Base-by-base conservation (phyloP, 2,888 invertebrate genomes). In the Apamea anceps region DNA sequence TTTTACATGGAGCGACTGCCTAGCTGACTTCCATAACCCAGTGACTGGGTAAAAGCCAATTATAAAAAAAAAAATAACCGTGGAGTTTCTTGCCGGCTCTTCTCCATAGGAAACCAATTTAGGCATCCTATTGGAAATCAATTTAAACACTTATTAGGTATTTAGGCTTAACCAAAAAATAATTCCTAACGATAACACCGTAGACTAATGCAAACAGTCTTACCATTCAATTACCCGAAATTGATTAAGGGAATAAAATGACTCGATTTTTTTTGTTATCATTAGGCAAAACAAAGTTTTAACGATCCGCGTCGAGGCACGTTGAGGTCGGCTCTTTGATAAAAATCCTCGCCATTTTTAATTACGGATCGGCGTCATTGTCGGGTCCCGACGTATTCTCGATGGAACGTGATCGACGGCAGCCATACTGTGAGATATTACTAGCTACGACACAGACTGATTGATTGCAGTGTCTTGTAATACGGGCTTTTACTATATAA, bases 311-410 rank as follows among this genome's bases (percentile, higher is more conserved):
- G 63, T 37, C 10, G 74, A 78, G 67, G 8, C 71, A 74, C 84
- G 74, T 78, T 80, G 87, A 89, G 86, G 87, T 87, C 79, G 89
- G 85, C 80, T 86, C 89, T 91, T 90, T 91, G 90, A 92, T 92
- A 91, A 91, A 92, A 93, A 91, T 91, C 86, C 91, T 85, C 93
- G 89, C 95, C 95, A 95, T 96, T 95, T 96, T 96, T 96, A 95
- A 96, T 96, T 96, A 96, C 93, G 91, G 90, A 82, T 91, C 91
- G 92, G 85, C 92, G 92, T 93, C 92, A 95, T 95, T 95, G 94
- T 95, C 87, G 89, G 85, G 85, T 89, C 86, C 91, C 91, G 90
- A 92, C 92, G 92, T 92, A 92, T 91, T 91, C 93, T 93, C 91
- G 91, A 93, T 89, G 91, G 89, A 91, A 91, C 87, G 89, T 91